Evolutionary conservation across 2,888 invertebrate genomes (phyloP).

Genomic region (Epinotia ramella): DNA sequence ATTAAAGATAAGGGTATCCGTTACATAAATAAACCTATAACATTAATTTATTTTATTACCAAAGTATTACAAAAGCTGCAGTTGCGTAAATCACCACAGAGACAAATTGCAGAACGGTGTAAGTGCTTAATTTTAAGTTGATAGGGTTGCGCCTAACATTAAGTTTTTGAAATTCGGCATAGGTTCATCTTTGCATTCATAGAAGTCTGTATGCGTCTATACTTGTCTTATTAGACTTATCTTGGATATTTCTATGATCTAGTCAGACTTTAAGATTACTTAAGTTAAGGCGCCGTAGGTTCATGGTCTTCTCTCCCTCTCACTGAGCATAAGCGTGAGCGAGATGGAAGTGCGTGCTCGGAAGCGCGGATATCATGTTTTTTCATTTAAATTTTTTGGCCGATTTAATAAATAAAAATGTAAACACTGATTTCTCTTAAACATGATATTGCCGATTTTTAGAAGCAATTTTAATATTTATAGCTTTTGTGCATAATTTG

Average conservation of each 20-base stretch:
- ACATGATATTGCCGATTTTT: no score
- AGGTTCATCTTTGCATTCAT: not conserved
- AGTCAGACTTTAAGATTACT: not conserved
- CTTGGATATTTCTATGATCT: not conserved
- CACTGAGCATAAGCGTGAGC: no score
- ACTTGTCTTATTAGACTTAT: not conserved
- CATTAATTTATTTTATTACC: conserved; percentile 36
- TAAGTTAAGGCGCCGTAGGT: no score
- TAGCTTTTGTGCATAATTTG: no score
- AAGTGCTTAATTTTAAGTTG: not conserved
- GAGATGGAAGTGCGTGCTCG: no score
- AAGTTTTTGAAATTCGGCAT: not conserved
- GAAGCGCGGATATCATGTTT: no score
- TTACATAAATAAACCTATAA: conserved; percentile 49
- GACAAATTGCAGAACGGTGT: conserved; percentile 6
- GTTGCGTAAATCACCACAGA: conserved; percentile 20
- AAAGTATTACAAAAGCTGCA: conserved; percentile 22
- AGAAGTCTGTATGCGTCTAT: not conserved
- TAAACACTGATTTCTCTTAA: no score
- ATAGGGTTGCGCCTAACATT: not conserved
- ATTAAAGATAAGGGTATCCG: conserved; percentile 52
- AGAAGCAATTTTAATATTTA: no score
- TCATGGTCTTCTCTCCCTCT: no score
- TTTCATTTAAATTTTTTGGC: no score
- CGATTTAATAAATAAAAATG: no score